These are phyloP conservation scores for Mesorhabditis spiculigera DNA, from an alignment of 2,888 invertebrate species.

Conservation along the genomic window DNA sequence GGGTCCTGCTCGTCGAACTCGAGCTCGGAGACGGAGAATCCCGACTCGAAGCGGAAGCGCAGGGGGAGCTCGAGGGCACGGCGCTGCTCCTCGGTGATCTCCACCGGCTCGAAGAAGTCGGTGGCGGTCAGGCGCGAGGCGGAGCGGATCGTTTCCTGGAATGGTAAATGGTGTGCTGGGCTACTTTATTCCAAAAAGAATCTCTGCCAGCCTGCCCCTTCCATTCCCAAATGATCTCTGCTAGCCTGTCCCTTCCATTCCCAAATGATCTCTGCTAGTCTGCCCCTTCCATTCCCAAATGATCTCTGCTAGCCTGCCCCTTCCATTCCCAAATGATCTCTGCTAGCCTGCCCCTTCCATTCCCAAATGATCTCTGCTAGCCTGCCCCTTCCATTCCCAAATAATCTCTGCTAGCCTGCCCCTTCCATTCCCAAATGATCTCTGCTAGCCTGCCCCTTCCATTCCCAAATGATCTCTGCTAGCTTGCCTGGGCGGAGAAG, in stretches of 20 bases:
- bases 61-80: conserved; percentile 8
- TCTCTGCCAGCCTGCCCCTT: too few relatives aligned
- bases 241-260: too few relatives aligned
- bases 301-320: neutral
- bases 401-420: too few relatives aligned
- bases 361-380: neutral
- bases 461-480: neutral
- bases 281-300: too few relatives aligned
- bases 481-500: neutral
- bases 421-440: too few relatives aligned
- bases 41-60: conserved; percentile 25
- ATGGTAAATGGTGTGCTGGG: neutral
- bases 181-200: too few relatives aligned
- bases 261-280: too few relatives aligned
- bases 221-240: neutral
- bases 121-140: neutral
- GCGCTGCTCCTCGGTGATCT: neutral
- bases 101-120: neutral
- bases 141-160: neutral
- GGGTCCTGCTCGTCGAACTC: conserved; percentile 39
- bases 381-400: too few relatives aligned
- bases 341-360: too few relatives aligned
- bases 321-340: too few relatives aligned
- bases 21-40: conserved; percentile 31
- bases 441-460: neutral